These are phyloP conservation scores for Drosophila differens DNA, from an alignment of 2,888 invertebrate species.

Conservation along the genomic window DNA sequence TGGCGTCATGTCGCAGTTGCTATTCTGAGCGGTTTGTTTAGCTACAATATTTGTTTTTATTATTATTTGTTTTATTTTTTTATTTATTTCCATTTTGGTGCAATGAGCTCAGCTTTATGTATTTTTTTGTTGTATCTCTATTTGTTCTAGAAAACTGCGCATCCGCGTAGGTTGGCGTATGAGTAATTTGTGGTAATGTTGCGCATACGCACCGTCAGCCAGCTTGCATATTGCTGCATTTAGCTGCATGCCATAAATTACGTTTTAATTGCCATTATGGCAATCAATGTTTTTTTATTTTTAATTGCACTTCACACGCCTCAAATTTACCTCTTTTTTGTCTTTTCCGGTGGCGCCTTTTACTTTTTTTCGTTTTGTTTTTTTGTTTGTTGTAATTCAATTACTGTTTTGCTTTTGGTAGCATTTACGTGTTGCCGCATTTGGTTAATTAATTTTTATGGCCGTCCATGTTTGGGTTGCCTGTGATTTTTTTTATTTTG, in stretches of 20 bases:
- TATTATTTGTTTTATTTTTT: constrained; percentile 41
- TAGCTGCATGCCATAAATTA: constrained; percentile 25
- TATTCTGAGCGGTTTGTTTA: constrained; percentile 57
- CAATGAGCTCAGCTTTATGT: constrained; percentile 67
- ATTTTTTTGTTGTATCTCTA: constrained; percentile 14
- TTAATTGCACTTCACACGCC: constrained; percentile 67
- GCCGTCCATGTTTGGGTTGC: constrained; percentile 22
- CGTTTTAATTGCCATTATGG: constrained; percentile 53
- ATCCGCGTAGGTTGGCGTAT: constrained; percentile 60
- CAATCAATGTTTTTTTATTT: constrained; percentile 26
- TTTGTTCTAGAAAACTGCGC: constrained; percentile 57
- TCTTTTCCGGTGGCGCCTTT: constrained; percentile 61
- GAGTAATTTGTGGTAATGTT: constrained; percentile 52
- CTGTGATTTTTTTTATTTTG: constrained; percentile 18
- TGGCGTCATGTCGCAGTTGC: constrained; percentile 60
- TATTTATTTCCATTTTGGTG: constrained; percentile 47
- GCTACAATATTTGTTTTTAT: constrained; percentile 46
- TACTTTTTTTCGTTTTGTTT: constrained; percentile 34
- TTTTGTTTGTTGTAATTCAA: constrained; percentile 44
- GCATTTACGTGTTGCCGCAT: constrained; percentile 52
- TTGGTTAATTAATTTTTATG: constrained; percentile 65
- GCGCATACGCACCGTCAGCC: constrained; percentile 59
- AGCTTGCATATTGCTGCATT: constrained; percentile 16
- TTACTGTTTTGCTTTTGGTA: constrained; percentile 52
- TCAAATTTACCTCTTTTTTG: constrained; percentile 17